Evolutionary conservation across 2,797 vertebrate genomes (phyloP), one percentile per base, ranked within the genome.

Genomic region (Danionella dracula): DNA sequence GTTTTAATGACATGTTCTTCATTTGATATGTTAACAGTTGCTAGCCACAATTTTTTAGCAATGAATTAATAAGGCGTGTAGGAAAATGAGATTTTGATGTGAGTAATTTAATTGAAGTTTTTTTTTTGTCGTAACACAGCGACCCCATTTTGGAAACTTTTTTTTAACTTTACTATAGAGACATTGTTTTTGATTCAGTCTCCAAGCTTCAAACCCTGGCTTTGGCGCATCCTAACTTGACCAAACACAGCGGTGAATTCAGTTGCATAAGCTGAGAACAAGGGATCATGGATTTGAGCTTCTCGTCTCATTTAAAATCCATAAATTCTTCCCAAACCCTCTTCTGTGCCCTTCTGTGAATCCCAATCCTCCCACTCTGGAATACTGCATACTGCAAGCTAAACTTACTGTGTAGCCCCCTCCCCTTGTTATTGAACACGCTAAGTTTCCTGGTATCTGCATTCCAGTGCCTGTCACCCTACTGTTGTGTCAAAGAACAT

Each of bases 401-500:
- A 85, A 88, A 86, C 79, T 83, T 84, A 80, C 75, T 64, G 81
- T 75, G 69, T 66, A 59, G 68, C 63, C 49, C 59, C 32, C 51
- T 55, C 38, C 37, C 62, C 23, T 27, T 67, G 51, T 51, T 62
- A 62, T 15, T 44, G 79, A 84, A 89, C 86, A 81, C 79, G 83
- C 81, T 84, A 86, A 86, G 83, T 87, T 86, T 87, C 74, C 77
- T 74, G 76, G 90, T 88, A 88, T 88, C 86, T 85, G 87, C 77
- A 89, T 89, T 90, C 90, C 85, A 88, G 85, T 80, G 68, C 77
- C 76, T 84, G 75, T 72, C 78, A 81, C 80, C 84, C 73, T 20
- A 77, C 56, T 71, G 64, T 71, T 80, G 73, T 81, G 72, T 77
- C 66, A n/a, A n/a, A n/a, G n/a, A n/a, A n/a, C n/a, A n/a, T n/a